Evolutionary conservation across 2,113 vertebrate genomes (phyloP), one percentile per base, ranked within the genome.

Genomic region (Myodes glareolus): DNA sequence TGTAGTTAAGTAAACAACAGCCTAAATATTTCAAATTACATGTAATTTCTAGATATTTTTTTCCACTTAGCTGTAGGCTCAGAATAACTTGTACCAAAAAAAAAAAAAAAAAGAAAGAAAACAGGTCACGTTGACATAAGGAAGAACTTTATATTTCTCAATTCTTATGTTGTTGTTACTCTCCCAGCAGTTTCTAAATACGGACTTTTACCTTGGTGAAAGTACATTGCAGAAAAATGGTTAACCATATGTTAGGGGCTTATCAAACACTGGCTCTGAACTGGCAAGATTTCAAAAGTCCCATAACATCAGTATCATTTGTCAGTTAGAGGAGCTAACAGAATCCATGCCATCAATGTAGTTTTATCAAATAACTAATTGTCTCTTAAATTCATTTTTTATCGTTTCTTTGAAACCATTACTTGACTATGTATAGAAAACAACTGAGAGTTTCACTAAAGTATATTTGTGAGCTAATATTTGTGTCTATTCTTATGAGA

Each of bases 271-370:
- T 50, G 31, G 5, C 3, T n/a, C 11, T 70, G 10, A 70, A 88
- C 8, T 50, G 2, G 45, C 0, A 50, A 23, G 3, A 70, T n/a
- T 70, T 52, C 12, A 17, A 9, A 19, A 25, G 6, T 3, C 12
- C 42, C 3, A 50, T 25, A 8, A n/a, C 5, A 0, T 16, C 3
- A 31, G 29, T 10, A 0, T 36, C 11, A 36, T 70, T 50, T 68
- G 17, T 50, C 42, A 70, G 1, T 33, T 2, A 14, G 33, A n/a
- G 33, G 0, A n/a, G 11, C 5, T 87, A 70, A 87, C 50, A 31
- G 5, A 68, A 36, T 68, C 14, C 17, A 33, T 45, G 16, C 3
- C 39, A 47, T 65, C 39, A 67, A 86, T 67, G 47, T 25, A 10
- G 58, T 45, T 67, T 86, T 4, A 63, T 19, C 16, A 31, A 29